Percentiles rank a stretch among this genome's conserved stretches.
phyloP scores from a whole-genome alignment of 2,888 invertebrate species.

The Ethmia dodecea region DNA sequence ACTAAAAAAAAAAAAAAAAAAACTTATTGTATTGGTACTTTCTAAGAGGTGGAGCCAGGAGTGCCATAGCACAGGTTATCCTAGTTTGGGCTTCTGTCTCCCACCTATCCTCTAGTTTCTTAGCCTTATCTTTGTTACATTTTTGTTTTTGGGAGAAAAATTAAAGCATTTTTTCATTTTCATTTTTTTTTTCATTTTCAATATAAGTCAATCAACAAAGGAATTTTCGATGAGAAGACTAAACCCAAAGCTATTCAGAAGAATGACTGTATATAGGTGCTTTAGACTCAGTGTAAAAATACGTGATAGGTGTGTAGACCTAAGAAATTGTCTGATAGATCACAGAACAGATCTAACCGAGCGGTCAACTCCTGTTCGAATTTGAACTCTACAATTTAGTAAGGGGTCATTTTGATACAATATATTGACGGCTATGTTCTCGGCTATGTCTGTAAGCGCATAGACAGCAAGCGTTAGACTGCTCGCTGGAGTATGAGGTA shows the following conservation, averaged over 20 bases:
- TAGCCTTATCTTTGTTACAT: too few species aligned
- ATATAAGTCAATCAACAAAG: too few species aligned
- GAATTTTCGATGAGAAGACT: too few species aligned
- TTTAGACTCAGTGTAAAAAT: conserved; percentile 20
- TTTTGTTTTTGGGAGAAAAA: too few species aligned
- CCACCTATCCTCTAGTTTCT: too few species aligned
- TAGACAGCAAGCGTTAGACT: conserved; percentile 15
- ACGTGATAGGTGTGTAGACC: conserved; percentile 34
- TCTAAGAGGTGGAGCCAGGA: too few species aligned
- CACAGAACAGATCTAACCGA: neutral
- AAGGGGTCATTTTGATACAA: conserved; percentile 2
- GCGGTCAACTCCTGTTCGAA: conserved; percentile 1
- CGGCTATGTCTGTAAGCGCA: neutral
- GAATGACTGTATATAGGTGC: conserved; percentile 27
- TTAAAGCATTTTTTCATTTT: too few species aligned
- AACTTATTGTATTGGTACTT: too few species aligned
- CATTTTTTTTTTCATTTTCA: too few species aligned
- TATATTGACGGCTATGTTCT: neutral
- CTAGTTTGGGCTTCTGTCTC: too few species aligned
- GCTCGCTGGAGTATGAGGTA: conserved; percentile 13
- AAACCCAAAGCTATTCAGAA: neutral
- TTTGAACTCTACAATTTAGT: conserved; percentile 7
- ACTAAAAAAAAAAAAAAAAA: too few species aligned
- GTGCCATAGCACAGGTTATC: too few species aligned
- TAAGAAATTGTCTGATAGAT: conserved; percentile 21